Conservation (phyloP, 2,797 vertebrate genomes). For the Scleropages formosus region DNA sequence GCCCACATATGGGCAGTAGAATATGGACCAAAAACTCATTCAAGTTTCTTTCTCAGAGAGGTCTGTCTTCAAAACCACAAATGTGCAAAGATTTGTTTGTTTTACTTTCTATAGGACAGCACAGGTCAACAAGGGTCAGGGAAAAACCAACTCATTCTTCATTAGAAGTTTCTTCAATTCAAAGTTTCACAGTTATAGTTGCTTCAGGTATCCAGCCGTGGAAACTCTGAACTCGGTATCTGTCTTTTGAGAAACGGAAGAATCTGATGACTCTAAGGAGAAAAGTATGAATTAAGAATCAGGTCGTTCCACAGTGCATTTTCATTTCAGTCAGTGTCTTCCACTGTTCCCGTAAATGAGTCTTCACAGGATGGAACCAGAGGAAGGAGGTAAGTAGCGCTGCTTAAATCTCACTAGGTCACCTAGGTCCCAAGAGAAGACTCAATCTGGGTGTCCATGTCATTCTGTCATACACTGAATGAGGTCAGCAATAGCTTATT, state of each 20-base stretch:
- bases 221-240: too few relatives aligned
- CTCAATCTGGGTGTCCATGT: background rate
- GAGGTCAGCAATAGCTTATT: background rate
- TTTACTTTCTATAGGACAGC: background rate
- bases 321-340: background rate
- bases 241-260: background rate
- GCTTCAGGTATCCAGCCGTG: too few relatives aligned
- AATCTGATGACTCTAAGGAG: slow-evolving; percentile 11
- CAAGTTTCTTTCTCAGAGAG: background rate
- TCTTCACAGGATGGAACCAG: slow-evolving; percentile 10
- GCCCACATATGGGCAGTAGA: too few relatives aligned
- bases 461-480: background rate
- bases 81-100: background rate
- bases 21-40: too few relatives aligned
- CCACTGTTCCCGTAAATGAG: slow-evolving; percentile 16
- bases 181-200: too few relatives aligned
- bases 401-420: slow-evolving; percentile 15
- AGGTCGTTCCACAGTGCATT: slow-evolving; percentile 6
- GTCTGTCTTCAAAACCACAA: background rate
- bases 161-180: background rate
- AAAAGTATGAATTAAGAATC: slow-evolving; percentile 1
- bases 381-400: background rate
- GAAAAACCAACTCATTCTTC: background rate
- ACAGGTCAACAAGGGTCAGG: background rate
- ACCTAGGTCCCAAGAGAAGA: background rate